Evolutionary conservation across 2,797 vertebrate species (phyloP).

Genomic region (Gallinago nigripennis): DNA sequence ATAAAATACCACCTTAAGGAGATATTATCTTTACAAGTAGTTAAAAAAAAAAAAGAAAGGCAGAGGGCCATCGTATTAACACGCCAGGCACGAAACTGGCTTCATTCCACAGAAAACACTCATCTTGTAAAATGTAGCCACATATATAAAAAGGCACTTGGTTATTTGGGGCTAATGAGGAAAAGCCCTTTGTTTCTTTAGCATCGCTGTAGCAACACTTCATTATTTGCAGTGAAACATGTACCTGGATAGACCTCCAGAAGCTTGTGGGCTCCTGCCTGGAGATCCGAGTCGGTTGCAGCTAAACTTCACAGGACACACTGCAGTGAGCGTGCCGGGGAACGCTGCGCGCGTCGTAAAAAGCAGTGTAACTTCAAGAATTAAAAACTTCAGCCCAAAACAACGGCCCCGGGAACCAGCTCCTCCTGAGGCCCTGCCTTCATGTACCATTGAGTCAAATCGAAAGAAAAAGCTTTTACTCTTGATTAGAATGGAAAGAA

Average conservation of each 20-base stretch:
- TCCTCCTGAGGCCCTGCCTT: conserved; percentile 64
- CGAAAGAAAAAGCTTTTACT: not conserved
- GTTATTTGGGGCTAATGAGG: conserved; percentile 16
- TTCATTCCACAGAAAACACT: conserved; percentile 50
- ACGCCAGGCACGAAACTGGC: not conserved
- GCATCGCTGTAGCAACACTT: conserved; percentile 28
- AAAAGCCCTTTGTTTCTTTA: conserved; percentile 58
- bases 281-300: conserved; percentile 9
- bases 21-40: conserved; percentile 69
- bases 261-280: not conserved
- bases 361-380: not conserved
- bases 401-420: not conserved
- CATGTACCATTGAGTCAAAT: conserved; percentile 57
- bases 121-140: conserved; percentile 42
- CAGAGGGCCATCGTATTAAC: conserved; percentile 52
- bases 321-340: not conserved
- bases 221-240: conserved; percentile 37
- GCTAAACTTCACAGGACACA: not conserved
- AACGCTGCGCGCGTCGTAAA: not conserved
- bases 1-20: conserved; percentile 69
- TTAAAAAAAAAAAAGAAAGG: conserved; percentile 45
- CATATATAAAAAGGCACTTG: conserved; percentile 64
- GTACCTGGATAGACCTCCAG: conserved; percentile 48
- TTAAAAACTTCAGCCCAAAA: conserved; percentile 44
- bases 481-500: conserved; percentile 19